Evolutionary conservation across 2,113 vertebrate genomes (phyloP), one percentile per base, ranked within the genome.

Genomic region (Cottus gobio): DNA sequence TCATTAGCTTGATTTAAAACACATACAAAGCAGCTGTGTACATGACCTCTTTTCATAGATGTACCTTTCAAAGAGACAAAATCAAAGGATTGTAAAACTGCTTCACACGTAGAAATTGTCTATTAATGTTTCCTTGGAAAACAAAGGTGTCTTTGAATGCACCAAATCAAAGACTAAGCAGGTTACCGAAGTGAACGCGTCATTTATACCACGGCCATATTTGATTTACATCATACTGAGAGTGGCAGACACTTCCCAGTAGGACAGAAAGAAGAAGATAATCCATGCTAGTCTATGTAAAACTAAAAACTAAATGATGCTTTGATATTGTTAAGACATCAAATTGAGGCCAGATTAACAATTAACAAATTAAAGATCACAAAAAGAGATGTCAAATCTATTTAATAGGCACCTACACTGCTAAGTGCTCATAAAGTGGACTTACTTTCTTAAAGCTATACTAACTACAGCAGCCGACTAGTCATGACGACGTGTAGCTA

Each of bases 111-210:
- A 77, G 46, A 88, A 90, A 90, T 58, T 46, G 54, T 76, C 80
- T 87, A 86, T 88, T 92, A 90, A 82, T 90, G 87, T 85, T 87
- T 86, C 85, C 84, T 86, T 89, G 85, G 58, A 72, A 89, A 86
- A 93, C 91, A 93, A 91, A 90, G 87, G 89, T 86, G 91, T 75
- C 89, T 92, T 90, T 91, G 87, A 91, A 85, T 88, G 80, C 80
- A 72, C 54, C 68, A 71, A 89, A 93, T 93, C 89, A 93, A 93
- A 92, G 87, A 80, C 71, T 37, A 31, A 84, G 84, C 70, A 71
- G 82, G 90, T 82, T 84, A 89, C 52, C 75, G 81, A 81, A 58
- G 57, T 64, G 83, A 85, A 71, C 50, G 39, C 36, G n/a, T 62
- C 75, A 86, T 87, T 86, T 87, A 74, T 44, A 83, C 73, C 73